A percentile compares a stretch with the other conserved stretches of the same genome.
phyloP scores from a whole-genome alignment of 2,888 invertebrate species.

The Meliscaeva auricollis region DNA sequence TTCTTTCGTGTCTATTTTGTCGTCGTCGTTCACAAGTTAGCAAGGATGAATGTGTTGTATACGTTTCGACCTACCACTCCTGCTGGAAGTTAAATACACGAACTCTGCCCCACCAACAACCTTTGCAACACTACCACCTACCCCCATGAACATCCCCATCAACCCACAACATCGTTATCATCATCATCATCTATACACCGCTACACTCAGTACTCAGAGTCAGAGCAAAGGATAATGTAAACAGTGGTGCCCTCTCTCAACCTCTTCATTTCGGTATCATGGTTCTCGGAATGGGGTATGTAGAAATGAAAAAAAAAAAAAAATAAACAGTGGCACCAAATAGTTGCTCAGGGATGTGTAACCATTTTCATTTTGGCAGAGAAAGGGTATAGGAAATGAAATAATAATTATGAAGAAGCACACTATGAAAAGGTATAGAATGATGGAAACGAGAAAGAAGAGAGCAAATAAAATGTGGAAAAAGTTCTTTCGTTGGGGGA shows the following conservation, averaged over 20 bases:
- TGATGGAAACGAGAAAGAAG: conserved; percentile 23
- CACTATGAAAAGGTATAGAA: conserved; percentile 36
- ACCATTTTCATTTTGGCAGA: conserved; percentile 55
- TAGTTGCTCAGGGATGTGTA: conserved; percentile 63
- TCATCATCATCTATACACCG: conserved; percentile 45
- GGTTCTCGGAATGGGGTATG: background rate
- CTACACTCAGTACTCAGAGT: conserved; percentile 9
- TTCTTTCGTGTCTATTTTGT: conserved; percentile 42
- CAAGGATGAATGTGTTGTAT: conserved; percentile 41
- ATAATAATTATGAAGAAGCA: conserved; percentile 70
- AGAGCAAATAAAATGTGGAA: conserved; percentile 21
- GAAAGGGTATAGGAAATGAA: conserved; percentile 69
- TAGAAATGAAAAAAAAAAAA: conserved; percentile 48
- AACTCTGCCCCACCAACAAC: conserved; percentile 71
- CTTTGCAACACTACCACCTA: conserved; percentile 56
- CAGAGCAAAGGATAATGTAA: conserved; percentile 51
- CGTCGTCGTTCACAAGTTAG: conserved; percentile 63
- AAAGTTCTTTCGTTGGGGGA: background rate
- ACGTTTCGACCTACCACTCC: conserved; percentile 37
- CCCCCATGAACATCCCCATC: background rate
- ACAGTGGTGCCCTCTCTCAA: conserved; percentile 58
- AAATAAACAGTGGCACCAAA: conserved; percentile 74
- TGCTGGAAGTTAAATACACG: conserved; percentile 64
- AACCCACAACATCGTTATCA: conserved; percentile 46
- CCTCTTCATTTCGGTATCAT: conserved; percentile 29